Evolutionary conservation across 2,113 vertebrate genomes (phyloP), one percentile per base, ranked within the genome.

Genomic region (Syngnathus floridae): DNA sequence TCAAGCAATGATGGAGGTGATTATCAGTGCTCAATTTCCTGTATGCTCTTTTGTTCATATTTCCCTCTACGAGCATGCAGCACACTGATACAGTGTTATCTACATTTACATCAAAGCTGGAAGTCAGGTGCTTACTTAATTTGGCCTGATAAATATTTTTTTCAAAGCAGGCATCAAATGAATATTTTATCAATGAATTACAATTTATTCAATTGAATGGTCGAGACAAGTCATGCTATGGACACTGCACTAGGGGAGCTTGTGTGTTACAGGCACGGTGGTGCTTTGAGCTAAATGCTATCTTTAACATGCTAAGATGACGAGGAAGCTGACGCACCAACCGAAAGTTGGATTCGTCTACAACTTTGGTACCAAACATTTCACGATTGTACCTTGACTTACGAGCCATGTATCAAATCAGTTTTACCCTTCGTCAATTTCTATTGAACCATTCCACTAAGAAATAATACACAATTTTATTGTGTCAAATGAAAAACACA

Each of bases 81-180:
- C 67, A 72, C 65, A 71, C 84, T 85, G 78, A 86, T 83, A 81
- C 80, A 83, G 83, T 87, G 81, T 74, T 71, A 73, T 55, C 71
- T 68, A 55, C 1, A 64, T 75, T 70, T 80, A 82, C 84, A 81
- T 63, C 11, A 7, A 76, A 69, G 37, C 62, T 83, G 79, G 40
- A 75, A 21, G n/a, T 51, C 48, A 21, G 7, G 19, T 51, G 12
- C 40, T 41, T 41, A 41, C 11, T 41, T 41, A 51, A 19, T 51
- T 21, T 51, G n/a, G 19, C 19, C 48, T 21, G 48, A 51, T n/a
- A 49, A 21, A 4, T 41, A 64, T 66, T 75, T 69, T 67, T 59
- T 63, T 19, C 54, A 51, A 61, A 17, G n/a, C 59, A 71, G 48
- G 46, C 57, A 59, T 73, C 71, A 71, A 78, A 76, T 69, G 62